Base-by-base conservation (phyloP, 2,797 vertebrate species). In the Typhlichthys subterraneus region DNA sequence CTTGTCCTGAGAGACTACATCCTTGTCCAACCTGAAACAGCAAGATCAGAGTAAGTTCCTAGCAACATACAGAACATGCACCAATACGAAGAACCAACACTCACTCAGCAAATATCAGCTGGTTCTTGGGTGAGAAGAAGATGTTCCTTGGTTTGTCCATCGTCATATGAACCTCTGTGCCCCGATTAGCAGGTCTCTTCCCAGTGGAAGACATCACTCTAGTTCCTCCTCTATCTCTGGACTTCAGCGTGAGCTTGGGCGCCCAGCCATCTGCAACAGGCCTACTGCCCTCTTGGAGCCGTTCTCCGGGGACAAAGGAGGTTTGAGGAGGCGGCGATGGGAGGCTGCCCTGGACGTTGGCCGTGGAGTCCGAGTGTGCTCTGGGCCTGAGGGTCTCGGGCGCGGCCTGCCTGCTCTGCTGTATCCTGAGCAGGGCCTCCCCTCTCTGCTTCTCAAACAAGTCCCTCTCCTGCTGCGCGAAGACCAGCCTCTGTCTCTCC, bases 111-210 rank as follows among this genome's bases (percentile, higher is more conserved):
- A 92, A 91, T 33, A 84, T 84, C 0, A 91, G 89, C 73, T 91
- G 94, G 80, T 93, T 94, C 71, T 94, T 96, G 0, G 96, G 95
- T 0, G 85, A 94, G 89, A 96, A 97, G 86, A 97, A 96, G 85
- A 96, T 93, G 57, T 88, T 76, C 5, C 85, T 84, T 0, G 90
- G 53, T 64, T 87, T 93, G 0, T 94, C 94, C 6, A 29, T 29
- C 23, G 83, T 81, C 83, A 88, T 78, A 72, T 71, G 73, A 15
- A 90, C 88, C 15, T 92, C 79, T 0, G 81, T 48, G 45, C 81
- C 88, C 65, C 92, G 93, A 65, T 56, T 63, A n/a, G 17, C 80
- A 0, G 84, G 76, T 0, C 76, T 52, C 64, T 92, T 93, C 74
- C 83, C 93, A 66, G 80, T 1, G 0, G 63, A 67, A 0, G 83